A percentile compares a stretch with the other conserved stretches of the same genome.
Evolutionary conservation across 2,888 invertebrate genomes (phyloP).

Genomic region (Agriopis aurantiaria): DNA sequence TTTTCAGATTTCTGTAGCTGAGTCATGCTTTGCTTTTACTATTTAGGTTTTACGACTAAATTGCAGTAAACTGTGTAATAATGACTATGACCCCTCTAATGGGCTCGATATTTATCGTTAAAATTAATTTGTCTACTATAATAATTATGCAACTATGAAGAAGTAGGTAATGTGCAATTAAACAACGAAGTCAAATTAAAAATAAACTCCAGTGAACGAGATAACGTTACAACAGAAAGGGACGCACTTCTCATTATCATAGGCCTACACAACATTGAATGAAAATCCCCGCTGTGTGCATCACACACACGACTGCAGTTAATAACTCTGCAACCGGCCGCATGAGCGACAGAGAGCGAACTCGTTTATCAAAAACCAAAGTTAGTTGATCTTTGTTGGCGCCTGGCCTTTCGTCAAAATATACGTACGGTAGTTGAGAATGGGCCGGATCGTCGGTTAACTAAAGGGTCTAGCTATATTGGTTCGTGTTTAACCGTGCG

Average conservation of each 20-base stretch:
- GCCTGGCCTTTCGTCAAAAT: slow-evolving; percentile 30
- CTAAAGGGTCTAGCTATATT: slow-evolving; percentile 37
- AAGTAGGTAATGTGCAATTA: not conserved
- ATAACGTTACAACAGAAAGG: slow-evolving; percentile 22
- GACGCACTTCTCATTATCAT: slow-evolving; percentile 21
- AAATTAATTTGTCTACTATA: not conserved
- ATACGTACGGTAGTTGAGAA: slow-evolving; percentile 24
- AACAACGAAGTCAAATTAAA: not conserved
- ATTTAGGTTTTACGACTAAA: too few species aligned
- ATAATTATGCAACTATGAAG: not conserved
- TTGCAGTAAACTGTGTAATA: too few species aligned
- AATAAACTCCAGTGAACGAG: slow-evolving; percentile 27
- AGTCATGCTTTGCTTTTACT: too few species aligned
- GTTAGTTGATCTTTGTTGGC: slow-evolving; percentile 49
- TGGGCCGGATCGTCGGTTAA: slow-evolving; percentile 38
- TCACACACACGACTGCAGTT: slow-evolving; percentile 40
- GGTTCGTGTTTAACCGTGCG: slow-evolving; percentile 26
- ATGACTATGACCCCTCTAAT: too few species aligned
- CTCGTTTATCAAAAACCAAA: slow-evolving; percentile 48
- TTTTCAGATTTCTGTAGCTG: too few species aligned
- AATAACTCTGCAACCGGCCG: slow-evolving; percentile 34
- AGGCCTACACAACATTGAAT: slow-evolving; percentile 17
- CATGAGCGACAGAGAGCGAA: slow-evolving; percentile 60
- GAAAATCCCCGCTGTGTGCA: slow-evolving; percentile 20
- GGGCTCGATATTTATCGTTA: not conserved